Evolutionary conservation across 2,888 invertebrate genomes (phyloP), one percentile per base, ranked within the genome.

Genomic region (Drosophila yooni): DNA sequence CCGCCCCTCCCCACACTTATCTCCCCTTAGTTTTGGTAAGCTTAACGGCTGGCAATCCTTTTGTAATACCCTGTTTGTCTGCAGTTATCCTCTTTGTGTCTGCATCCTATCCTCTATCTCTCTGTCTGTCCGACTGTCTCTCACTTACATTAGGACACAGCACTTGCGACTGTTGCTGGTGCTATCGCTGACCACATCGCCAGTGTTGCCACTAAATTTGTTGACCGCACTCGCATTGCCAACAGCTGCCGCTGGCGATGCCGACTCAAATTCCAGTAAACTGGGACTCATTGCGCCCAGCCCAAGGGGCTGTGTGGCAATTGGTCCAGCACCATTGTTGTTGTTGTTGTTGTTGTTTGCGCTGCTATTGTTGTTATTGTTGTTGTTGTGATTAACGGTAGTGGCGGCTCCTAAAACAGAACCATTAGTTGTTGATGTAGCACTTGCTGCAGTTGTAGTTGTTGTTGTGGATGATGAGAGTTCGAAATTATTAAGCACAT

Each of bases 171-270:
- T 96, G 87, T 94, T 95, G 90, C 94, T 95, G 70, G 95, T 94
- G 85, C 93, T 94, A 91, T 97, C 97, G 76, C 96, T 96, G 70
- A 97, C 95, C 74, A 96, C 96, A 84, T 97, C 97, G 88, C 96
- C 96, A 31, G 96, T 97, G 91, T 96, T 95, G 18, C 97, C 97
- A 15, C 96, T 95, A 92, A 96, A 96, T 79, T 95, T 94, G 50
- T 92, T 92, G 34, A 92, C 81, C 33, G 79, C 73, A 62, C 61
- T 79, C 74, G 76, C 73, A 66, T 67, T 92, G 69, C 91, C 90
- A 25, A 72, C 68, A 70, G 91, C 88, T 4, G 83, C 58, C 11
- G 84, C 58, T 11, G 90, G 72, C 31, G 61, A 89, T 66, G 64
- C 70, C 82, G 74, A 91, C 58, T 80, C 84, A 70, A 81, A 82